Base-by-base conservation (phyloP, 2,113 vertebrate genomes). In the Carassius gibelio region DNA sequence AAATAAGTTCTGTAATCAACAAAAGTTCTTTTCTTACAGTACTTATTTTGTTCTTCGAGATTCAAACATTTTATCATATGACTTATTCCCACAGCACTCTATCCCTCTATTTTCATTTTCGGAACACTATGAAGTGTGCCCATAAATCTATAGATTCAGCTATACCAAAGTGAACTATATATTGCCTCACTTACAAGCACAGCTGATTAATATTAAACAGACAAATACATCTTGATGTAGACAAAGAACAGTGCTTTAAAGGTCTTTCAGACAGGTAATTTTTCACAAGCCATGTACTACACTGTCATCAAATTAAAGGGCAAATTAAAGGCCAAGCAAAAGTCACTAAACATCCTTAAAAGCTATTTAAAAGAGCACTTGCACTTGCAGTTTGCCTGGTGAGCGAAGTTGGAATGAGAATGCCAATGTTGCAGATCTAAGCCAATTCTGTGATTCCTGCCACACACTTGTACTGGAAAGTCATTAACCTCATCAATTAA, bases 241-340 rank as follows among this genome's bases (percentile, higher is more conserved):
- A 77, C 50, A 87, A 89, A 90, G 81, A 89, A 78, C 23, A 75
- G 75, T 75, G 79, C 83, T 90, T 45, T 62, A 79, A 62, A 62
- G 36, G 77, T 62, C 57, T 75, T 75, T 48, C 42, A 74, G 42
- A 23, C 38, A 48, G 71, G 72, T 50, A 13, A 78, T 78, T 13
- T 59, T 62, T 42, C 21, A 62, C 36, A 62, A 26, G 36, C 19
- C 17, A 79, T 45, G 36, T 17, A 62, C 52, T 62, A 79, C 36
- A 62, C 30, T 75, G 72, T 26, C 72, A 75, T 11, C n/a, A 79
- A 62, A 75, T 23, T 62, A 78, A 77, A 77, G 50, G 26, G 75
- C 75, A 57, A 14, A 55, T 55, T 36, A 78, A 78, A 78, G 77
- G 57, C 57, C 57, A 79, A 78, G 11, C 36, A 62, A 11, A 78